Conservation (phyloP, 2,113 vertebrate species). For the Pitta sordida region DNA sequence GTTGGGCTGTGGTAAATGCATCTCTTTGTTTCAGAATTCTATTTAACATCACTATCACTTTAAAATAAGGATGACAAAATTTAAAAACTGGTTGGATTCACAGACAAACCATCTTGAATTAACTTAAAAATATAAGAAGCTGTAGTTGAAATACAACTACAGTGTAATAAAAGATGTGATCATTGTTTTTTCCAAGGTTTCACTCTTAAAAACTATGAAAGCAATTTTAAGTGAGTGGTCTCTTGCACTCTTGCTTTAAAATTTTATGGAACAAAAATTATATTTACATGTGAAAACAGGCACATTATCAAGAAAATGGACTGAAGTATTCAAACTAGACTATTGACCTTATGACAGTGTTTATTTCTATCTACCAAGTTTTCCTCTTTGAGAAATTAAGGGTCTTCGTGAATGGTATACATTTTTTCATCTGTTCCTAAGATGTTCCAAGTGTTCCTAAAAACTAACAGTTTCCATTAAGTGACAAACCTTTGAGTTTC, state of each 20-base stretch:
- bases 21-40: background rate
- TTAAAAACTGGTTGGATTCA: background rate
- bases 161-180: background rate
- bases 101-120: background rate
- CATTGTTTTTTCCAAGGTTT: background rate
- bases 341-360: background rate
- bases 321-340: background rate
- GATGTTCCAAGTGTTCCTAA: background rate
- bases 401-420: background rate
- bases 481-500: background rate
- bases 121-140: background rate
- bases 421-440: background rate
- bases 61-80: background rate
- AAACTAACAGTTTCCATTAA: background rate
- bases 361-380: background rate
- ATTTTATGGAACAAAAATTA: background rate
- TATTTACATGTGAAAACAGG: background rate
- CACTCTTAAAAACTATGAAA: background rate
- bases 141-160: background rate
- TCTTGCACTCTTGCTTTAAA: background rate
- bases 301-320: background rate
- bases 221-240: background rate
- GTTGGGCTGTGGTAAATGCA: background rate
- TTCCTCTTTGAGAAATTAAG: background rate
- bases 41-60: background rate